Evolutionary conservation across 2,113 vertebrate species (phyloP), one percentile per base, ranked within the genome.

Genomic region (Lasiurus cinereus): DNA sequence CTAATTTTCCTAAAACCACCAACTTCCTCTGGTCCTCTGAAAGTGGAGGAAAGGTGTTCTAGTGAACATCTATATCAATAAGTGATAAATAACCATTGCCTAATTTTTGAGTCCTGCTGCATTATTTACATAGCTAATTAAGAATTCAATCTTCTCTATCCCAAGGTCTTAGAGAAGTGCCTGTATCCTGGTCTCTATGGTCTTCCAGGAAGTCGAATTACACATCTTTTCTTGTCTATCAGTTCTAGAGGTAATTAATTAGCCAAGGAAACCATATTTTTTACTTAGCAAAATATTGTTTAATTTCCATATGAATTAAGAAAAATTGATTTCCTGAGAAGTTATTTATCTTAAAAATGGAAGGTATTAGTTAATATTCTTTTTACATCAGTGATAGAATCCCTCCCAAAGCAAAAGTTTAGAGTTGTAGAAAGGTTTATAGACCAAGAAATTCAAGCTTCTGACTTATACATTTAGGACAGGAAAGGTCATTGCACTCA

Each of bases 231-330:
- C 54, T 59, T 72, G 8, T 85, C 66, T 76, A 48, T 89, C 33
- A 59, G 13, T 50, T 88, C 43, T 90, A 80, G 8, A 88, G 12
- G 6, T 80, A 95, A 83, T 59, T 83, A 96, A 79, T 67, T 70
- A 64, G 4, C 46, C 19, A 46, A 76, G 56, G 7, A 54, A 89
- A 82, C 9, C 4, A n/a, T 54, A 62, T 82, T 89, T 54, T 66
- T 8, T 48, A 86, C 33, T 70, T 79, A 48, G 50, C 72, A 88
- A 21, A 80, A 39, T 52, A 72, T 54, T 69, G 31, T 52, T 72
- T 66, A 72, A 54, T 87, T 93, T 90, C 84, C 21, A 0, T 77
- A 29, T 39, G 27, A 96, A 77, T 94, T 83, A 91, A 87, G 33
- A 88, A 86, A 84, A 77, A n/a, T 79, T 2, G 24, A 88, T n/a